Evolutionary conservation across 2,797 vertebrate species (phyloP).

Genomic region (Selene dorsalis): DNA sequence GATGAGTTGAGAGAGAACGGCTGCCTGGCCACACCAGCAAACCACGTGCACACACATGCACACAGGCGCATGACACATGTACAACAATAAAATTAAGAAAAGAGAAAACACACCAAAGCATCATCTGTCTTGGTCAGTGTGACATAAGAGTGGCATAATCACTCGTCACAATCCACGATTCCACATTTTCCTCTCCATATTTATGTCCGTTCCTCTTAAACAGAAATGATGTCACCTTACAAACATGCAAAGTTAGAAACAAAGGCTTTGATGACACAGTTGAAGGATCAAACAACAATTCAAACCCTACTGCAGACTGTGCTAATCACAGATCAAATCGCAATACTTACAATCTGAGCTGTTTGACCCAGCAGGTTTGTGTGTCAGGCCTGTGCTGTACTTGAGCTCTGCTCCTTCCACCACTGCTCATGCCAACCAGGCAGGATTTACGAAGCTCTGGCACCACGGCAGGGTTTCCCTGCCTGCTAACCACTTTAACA

Average conservation of each 20-base stretch:
- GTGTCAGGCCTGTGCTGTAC: constrained; percentile 25
- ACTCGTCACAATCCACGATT: constrained; percentile 37
- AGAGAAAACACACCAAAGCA: constrained; percentile 29
- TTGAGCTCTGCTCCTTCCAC: constrained; percentile 18
- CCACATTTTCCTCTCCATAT: neutral
- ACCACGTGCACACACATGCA: constrained; percentile 19
- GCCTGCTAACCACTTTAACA: constrained; percentile 26
- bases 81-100: constrained; percentile 13
- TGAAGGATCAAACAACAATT: neutral
- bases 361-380: constrained; percentile 35
- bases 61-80: constrained; percentile 17
- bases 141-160: constrained; percentile 26
- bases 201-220: neutral
- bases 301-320: constrained; percentile 6
- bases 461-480: constrained; percentile 37
- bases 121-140: constrained; percentile 18
- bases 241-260: neutral
- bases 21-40: constrained; percentile 44
- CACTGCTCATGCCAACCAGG: constrained; percentile 28
- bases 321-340: constrained; percentile 22
- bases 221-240: constrained; percentile 2
- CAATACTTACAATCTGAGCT: constrained; percentile 19
- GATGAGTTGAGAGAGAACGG: constrained; percentile 40
- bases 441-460: constrained; percentile 43
- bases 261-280: constrained; percentile 1